phyloP scores from a whole-genome alignment of 1,140 invertebrate genomes.

The Heterodera schachtii region DNA sequence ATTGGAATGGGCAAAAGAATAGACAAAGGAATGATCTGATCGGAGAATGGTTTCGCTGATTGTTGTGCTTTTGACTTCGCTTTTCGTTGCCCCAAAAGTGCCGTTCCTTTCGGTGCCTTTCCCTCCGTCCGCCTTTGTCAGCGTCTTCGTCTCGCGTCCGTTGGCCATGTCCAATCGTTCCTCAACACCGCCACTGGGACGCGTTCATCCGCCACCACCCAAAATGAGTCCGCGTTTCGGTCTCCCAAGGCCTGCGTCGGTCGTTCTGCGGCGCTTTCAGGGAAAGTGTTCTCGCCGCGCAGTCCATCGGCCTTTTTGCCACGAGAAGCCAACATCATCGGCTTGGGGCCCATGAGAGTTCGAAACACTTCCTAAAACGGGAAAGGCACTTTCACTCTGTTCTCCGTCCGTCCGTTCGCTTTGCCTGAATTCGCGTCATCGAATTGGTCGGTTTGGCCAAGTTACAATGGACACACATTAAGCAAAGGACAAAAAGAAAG shows the following conservation, averaged over 20 bases:
- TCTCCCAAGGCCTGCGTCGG: background rate
- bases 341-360: conserved; percentile 32
- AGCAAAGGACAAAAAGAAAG: conserved; percentile 10
- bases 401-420: background rate
- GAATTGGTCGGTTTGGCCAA: conserved; percentile 28
- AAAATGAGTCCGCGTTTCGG: background rate
- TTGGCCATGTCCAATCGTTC: conserved; percentile 4
- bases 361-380: conserved; percentile 34
- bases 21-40: background rate
- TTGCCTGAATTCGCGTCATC: conserved; percentile 38
- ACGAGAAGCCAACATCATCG: conserved; percentile 31
- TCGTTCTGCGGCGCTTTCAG: background rate
- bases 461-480: conserved; percentile 15
- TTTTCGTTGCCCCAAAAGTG: background rate
- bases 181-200: background rate
- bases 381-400: background rate
- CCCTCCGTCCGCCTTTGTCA: background rate
- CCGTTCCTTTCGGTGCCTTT: background rate
- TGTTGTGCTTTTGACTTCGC: background rate
- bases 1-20: background rate
- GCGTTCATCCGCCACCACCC: conserved; percentile 18
- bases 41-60: background rate
- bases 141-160: conserved; percentile 2
- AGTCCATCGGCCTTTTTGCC: conserved; percentile 23
- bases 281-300: background rate